These are phyloP conservation scores for Dyspetes luteomarginatus DNA, from an alignment of 2,888 invertebrate genomes.

Conservation along the genomic window DNA sequence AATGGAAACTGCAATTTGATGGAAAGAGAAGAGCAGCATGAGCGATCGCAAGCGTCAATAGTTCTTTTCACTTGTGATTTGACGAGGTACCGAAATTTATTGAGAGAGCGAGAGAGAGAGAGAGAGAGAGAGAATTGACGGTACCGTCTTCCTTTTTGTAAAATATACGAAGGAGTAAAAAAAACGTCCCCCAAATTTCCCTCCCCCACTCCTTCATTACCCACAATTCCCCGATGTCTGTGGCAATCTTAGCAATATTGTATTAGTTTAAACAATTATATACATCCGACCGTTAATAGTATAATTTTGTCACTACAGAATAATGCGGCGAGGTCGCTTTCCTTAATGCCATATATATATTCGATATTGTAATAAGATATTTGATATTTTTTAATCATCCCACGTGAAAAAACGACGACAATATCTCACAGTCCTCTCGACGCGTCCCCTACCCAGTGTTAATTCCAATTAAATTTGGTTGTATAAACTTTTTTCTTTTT, in stretches of 20 bases:
- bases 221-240: constrained; percentile 46
- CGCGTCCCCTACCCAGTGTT: constrained; percentile 35
- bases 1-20: neutral
- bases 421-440: constrained; percentile 18
- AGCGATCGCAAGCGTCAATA: constrained; percentile 6
- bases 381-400: constrained; percentile 59
- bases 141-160: constrained; percentile 64
- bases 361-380: constrained; percentile 52
- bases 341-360: constrained; percentile 57
- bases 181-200: neutral
- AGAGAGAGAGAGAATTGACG: constrained; percentile 38
- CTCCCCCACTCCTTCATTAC: neutral
- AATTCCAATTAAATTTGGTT: constrained; percentile 50
- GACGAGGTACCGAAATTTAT: constrained; percentile 36
- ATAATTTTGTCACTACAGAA: constrained; percentile 53
- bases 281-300: constrained; percentile 51
- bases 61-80: constrained; percentile 47
- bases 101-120: constrained; percentile 7
- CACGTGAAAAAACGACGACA: constrained; percentile 24
- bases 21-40: constrained; percentile 14
- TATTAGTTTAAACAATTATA: constrained; percentile 54
- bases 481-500: constrained; percentile 34
- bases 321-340: constrained; percentile 42
- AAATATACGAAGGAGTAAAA: constrained; percentile 54
- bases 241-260: constrained; percentile 64